Conservation (phyloP, 2,113 vertebrate genomes). For the Otus sunia region DNA sequence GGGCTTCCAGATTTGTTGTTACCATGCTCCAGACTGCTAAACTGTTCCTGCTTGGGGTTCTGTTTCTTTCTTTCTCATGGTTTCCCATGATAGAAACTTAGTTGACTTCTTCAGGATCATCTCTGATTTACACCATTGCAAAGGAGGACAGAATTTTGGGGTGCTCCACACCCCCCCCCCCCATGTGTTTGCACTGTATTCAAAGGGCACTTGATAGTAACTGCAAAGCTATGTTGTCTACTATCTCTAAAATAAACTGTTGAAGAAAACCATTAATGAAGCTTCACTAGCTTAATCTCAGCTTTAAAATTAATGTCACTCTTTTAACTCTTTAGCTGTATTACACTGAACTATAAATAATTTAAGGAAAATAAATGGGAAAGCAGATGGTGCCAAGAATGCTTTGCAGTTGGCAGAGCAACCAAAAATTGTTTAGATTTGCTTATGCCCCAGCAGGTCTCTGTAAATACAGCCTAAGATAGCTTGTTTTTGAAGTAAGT, state of each 20-base stretch:
- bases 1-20: not conserved
- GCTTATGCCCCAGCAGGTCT: not conserved
- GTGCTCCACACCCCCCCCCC: accelerated
- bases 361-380: not conserved
- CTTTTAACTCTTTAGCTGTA: not conserved
- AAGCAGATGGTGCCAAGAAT: not conserved
- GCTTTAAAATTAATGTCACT: not conserved
- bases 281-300: not conserved
- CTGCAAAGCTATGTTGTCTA: not conserved
- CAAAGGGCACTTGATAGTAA: not conserved
- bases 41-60: not conserved
- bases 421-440: not conserved
- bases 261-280: not conserved
- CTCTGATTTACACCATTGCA: not conserved
- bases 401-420: not conserved
- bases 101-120: not conserved
- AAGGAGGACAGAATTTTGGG: not conserved
- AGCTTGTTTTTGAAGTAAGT: not conserved
- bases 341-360: not conserved
- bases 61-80: not conserved
- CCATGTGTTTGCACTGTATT: not conserved
- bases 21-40: not conserved
- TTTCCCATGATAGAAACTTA: not conserved
- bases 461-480: not conserved
- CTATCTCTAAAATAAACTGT: not conserved